Conservation (phyloP, 2,888 invertebrate genomes). For the Eurois occulta region DNA sequence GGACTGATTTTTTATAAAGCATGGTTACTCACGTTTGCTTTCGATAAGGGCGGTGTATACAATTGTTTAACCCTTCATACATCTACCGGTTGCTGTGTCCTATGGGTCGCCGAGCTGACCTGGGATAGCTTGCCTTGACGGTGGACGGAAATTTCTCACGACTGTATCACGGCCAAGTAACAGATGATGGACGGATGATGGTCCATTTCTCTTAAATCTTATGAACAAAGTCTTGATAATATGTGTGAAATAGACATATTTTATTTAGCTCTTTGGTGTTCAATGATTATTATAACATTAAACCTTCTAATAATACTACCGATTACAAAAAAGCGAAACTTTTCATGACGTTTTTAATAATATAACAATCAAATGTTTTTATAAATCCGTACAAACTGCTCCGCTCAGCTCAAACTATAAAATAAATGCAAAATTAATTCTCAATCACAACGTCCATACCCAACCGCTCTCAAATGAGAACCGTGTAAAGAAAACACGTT, state of each 20-base stretch:
- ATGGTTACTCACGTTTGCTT: not conserved
- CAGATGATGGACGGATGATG: not conserved
- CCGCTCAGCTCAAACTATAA: not conserved
- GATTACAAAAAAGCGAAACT: not conserved
- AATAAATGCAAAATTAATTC: conserved; percentile 2
- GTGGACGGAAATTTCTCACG: conserved; percentile 46
- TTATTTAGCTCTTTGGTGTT: not conserved
- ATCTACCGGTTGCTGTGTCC: conserved; percentile 40
- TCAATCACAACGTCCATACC: not conserved
- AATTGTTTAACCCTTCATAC: conserved; percentile 47
- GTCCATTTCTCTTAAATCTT: not conserved
- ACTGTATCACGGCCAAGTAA: not conserved
- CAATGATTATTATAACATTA: not conserved
- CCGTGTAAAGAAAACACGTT: conserved; percentile 43
- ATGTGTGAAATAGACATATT: not conserved
- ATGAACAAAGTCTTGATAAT: not conserved
- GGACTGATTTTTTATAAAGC: not conserved
- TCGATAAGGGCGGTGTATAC: not conserved
- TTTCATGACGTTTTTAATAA: not conserved
- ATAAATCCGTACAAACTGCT: not conserved
- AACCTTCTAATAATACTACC: not conserved
- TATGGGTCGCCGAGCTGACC: conserved; percentile 44
- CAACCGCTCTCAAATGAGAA: conserved; percentile 20
- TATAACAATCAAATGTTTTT: not conserved
- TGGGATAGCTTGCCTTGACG: conserved; percentile 32